Percentiles rank a stretch among this genome's conserved stretches.
Evolutionary conservation across 2,113 vertebrate species (phyloP).

Genomic region (Macquaria australasica): DNA sequence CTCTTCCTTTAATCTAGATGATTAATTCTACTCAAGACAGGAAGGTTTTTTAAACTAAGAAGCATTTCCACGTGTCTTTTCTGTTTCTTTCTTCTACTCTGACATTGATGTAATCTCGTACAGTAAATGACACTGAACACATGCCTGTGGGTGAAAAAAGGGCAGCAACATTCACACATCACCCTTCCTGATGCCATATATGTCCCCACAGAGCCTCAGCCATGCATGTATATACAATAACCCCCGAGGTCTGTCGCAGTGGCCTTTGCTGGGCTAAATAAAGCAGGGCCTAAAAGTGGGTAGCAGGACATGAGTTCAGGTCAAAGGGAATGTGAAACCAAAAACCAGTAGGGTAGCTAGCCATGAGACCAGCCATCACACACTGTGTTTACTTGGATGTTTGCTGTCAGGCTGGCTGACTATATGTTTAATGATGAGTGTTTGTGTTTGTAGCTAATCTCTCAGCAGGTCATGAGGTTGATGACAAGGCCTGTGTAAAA

Average conservation of each 20-base stretch:
- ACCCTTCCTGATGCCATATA: slow-evolving; percentile 30
- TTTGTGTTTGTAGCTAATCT: slow-evolving; percentile 47
- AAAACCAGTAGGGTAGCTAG: slow-evolving; percentile 58
- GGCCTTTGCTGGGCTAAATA: slow-evolving; percentile 74
- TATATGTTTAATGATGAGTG: slow-evolving; percentile 42
- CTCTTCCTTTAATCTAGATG: not conserved
- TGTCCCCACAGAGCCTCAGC: slow-evolving; percentile 32
- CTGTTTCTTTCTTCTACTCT: not conserved
- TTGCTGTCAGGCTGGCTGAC: slow-evolving; percentile 49
- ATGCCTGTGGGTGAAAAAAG: not conserved
- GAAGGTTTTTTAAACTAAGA: not conserved
- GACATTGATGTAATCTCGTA: not conserved
- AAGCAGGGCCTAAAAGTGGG: slow-evolving; percentile 78
- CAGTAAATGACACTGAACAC: slow-evolving; percentile 6
- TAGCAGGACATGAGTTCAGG: slow-evolving; percentile 60
- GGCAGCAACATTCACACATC: slow-evolving; percentile 45
- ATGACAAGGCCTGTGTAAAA: slow-evolving; percentile 44
- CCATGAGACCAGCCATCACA: slow-evolving; percentile 52
- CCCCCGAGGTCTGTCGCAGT: slow-evolving; percentile 56
- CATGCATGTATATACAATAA: slow-evolving; percentile 61
- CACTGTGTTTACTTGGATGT: slow-evolving; percentile 66
- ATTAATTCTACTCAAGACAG: not conserved
- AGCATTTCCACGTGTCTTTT: not conserved
- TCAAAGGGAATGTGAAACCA: slow-evolving; percentile 80
- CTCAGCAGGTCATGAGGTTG: slow-evolving; percentile 26